Evolutionary conservation across 2,797 vertebrate species (phyloP).

Genomic region (Gobio occitaniae): DNA sequence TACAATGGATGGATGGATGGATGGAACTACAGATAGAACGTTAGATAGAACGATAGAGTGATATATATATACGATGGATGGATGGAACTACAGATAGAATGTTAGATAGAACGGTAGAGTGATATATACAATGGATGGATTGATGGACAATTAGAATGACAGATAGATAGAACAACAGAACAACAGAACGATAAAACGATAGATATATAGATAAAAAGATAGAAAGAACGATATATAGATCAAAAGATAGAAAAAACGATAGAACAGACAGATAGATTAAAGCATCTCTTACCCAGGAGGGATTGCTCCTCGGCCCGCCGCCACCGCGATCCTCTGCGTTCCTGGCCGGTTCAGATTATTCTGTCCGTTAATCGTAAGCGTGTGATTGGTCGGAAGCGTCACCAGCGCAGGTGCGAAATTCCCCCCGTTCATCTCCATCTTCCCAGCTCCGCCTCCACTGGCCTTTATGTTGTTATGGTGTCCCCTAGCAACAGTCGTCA

Average conservation of each 20-base stretch:
- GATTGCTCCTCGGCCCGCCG: slow-evolving; percentile 83
- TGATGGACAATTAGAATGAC: no score
- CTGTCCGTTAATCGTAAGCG: slow-evolving; percentile 85
- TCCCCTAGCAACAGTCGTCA: slow-evolving; percentile 70
- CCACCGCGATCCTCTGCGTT: slow-evolving; percentile 82
- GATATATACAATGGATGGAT: no score
- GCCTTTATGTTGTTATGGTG: slow-evolving; percentile 76
- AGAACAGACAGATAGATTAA: neutral
- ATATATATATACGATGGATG: no score
- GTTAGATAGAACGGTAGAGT: no score
- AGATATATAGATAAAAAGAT: neutral
- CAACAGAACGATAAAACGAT: accelerated
- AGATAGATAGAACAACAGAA: no score
- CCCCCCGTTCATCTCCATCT: slow-evolving; percentile 72
- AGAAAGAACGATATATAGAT: no score
- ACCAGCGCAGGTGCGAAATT: slow-evolving; percentile 81
- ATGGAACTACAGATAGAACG: no score
- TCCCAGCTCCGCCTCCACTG: slow-evolving; percentile 67
- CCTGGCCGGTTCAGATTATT: slow-evolving; percentile 96
- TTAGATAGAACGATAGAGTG: no score
- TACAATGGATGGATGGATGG: no score
- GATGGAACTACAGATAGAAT: accelerated
- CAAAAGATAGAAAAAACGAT: neutral
- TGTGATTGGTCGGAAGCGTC: slow-evolving; percentile 65
- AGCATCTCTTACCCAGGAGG: slow-evolving; percentile 86